phyloP scores from a whole-genome alignment of 2,797 vertebrate genomes.

The Ceryle rudis region DNA sequence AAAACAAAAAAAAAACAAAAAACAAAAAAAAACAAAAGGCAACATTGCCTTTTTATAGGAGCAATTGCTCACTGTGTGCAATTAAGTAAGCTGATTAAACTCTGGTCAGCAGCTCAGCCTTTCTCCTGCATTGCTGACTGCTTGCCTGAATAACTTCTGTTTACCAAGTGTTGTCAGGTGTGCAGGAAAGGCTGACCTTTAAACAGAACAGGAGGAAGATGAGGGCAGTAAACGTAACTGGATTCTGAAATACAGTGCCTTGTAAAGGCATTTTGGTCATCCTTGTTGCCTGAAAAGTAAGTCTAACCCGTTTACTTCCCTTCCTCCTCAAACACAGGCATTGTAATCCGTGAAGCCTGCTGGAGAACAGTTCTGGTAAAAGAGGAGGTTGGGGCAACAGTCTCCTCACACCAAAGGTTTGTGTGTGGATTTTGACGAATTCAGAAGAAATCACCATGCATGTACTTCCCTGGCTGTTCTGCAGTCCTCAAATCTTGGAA shows the following conservation, averaged over 20 bases:
- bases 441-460: neutral
- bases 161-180: neutral
- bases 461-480: neutral
- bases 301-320: neutral
- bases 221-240: neutral
- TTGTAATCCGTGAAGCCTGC: neutral
- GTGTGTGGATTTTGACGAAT: neutral
- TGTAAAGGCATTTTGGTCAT: neutral
- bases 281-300: neutral
- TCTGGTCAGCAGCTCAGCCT: neutral
- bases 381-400: neutral
- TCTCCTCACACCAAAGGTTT: neutral
- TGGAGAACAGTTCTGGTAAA: neutral
- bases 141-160: neutral
- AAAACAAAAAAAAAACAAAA: neutral
- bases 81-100: neutral
- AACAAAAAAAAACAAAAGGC: neutral
- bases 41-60: neutral
- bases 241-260: neutral
- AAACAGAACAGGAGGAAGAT: neutral
- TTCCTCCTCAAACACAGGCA: neutral
- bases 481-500: neutral
- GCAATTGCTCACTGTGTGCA: neutral
- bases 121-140: rapidly evolving
- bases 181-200: neutral